These are phyloP conservation scores for Crypturellus undulatus DNA, from an alignment of 2,113 vertebrate genomes.

Conservation along the genomic window DNA sequence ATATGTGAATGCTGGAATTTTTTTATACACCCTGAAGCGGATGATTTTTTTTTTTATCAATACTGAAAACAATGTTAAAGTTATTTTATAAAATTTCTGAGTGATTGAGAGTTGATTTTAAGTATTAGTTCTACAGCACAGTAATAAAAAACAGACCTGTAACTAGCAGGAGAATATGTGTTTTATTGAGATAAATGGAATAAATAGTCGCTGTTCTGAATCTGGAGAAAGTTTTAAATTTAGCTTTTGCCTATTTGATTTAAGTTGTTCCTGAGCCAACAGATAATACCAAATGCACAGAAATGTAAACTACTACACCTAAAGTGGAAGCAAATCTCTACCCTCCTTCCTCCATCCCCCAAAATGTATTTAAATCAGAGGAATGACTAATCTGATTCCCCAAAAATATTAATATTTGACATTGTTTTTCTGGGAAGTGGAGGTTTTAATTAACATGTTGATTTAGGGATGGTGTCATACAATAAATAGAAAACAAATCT, in stretches of 20 bases:
- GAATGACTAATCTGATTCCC: background rate
- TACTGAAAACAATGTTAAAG: background rate
- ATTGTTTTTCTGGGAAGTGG: background rate
- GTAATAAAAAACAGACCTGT: background rate
- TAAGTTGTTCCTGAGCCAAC: background rate
- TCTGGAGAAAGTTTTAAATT: background rate
- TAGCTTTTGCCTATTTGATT: background rate
- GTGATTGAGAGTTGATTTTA: background rate
- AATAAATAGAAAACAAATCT: background rate
- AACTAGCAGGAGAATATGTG: background rate
- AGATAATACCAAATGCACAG: background rate
- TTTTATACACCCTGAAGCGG: background rate
- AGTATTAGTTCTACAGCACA: background rate
- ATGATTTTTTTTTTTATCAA: background rate
- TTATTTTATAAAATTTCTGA: background rate
- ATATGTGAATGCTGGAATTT: background rate
- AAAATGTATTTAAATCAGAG: background rate
- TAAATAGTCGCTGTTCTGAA: background rate
- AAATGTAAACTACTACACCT: background rate
- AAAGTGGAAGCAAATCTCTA: background rate
- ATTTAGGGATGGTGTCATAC: background rate
- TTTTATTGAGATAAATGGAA: background rate
- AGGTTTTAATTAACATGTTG: background rate
- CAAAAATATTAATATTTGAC: background rate
- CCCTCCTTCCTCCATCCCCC: rapidly evolving